Evolutionary conservation across 2,888 invertebrate genomes (phyloP).

Genomic region (Pomacea canaliculata): DNA sequence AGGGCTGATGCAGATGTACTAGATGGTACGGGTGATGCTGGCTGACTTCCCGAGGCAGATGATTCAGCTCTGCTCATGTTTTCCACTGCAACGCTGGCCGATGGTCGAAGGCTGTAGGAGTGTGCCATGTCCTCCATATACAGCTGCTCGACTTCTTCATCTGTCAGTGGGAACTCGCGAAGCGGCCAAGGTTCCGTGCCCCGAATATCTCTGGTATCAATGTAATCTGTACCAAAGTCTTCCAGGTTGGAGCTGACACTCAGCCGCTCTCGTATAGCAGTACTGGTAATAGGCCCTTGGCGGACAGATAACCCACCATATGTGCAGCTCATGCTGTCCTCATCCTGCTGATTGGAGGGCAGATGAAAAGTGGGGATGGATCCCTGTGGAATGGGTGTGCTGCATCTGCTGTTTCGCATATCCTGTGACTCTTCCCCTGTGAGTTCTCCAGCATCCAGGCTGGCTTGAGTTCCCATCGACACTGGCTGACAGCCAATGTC

Average conservation of each 20-base stretch:
- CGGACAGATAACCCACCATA: conserved; percentile 19
- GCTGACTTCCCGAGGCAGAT: conserved; percentile 35
- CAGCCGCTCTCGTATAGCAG: conserved; percentile 29
- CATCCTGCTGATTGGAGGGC: background rate
- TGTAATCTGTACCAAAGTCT: conserved; percentile 30
- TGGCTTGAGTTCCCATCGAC: conserved; percentile 15
- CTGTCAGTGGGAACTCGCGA: conserved; percentile 60
- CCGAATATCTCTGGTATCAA: conserved; percentile 14
- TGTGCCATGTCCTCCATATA: conserved; percentile 32
- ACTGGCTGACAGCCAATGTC: conserved; percentile 11
- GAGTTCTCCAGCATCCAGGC: conserved; percentile 1
- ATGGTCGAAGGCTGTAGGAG: background rate
- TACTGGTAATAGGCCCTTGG: conserved; percentile 41
- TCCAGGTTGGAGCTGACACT: conserved; percentile 36
- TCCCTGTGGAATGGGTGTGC: background rate
- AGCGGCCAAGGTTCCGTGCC: conserved; percentile 54
- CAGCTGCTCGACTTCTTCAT: conserved; percentile 54
- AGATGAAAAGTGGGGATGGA: background rate
- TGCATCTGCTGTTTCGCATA: background rate
- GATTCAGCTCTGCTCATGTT: conserved; percentile 24
- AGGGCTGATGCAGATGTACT: conserved; percentile 48
- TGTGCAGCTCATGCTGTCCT: background rate
- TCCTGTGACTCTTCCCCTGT: conserved; percentile 22
- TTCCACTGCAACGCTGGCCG: conserved; percentile 3
- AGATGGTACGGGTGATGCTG: conserved; percentile 52